A percentile compares a stretch with the other conserved stretches of the same genome.
Evolutionary conservation across 2,113 vertebrate species (phyloP).

Genomic region (Jaculus jaculus): DNA sequence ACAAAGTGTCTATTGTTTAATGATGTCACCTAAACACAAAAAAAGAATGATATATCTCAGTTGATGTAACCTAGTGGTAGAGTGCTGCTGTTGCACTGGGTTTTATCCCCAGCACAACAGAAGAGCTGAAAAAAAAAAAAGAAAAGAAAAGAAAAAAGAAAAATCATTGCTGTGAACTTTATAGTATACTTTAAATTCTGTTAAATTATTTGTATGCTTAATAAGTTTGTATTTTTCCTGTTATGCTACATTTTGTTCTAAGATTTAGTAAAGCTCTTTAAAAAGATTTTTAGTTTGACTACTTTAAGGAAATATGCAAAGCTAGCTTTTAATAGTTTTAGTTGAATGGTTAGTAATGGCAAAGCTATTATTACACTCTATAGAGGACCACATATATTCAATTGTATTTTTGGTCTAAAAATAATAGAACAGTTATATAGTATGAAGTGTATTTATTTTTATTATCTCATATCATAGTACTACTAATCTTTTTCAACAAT

Average conservation of each 20-base stretch:
- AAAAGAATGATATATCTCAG: not conserved
- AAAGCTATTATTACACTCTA: constrained; percentile 20
- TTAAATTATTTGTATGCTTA: constrained; percentile 4
- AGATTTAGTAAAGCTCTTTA: not conserved
- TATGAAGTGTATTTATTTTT: constrained; percentile 45
- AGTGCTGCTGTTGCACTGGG: not conserved
- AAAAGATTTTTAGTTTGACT: not conserved
- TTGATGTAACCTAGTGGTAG: not conserved
- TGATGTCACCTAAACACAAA: not conserved
- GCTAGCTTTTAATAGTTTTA: constrained; percentile 6
- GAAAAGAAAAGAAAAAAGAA: not conserved
- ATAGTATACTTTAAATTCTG: not conserved
- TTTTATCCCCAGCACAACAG: not conserved
- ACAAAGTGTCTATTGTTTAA: not conserved
- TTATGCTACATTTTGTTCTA: constrained; percentile 30
- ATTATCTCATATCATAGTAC: constrained; percentile 5
- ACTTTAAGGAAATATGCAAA: constrained; percentile 2
- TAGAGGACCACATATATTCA: not conserved
- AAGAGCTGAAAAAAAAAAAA: not conserved
- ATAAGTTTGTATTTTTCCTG: not conserved
- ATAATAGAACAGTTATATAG: constrained; percentile 24
- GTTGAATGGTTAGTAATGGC: not conserved
- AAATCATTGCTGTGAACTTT: not conserved
- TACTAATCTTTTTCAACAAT: constrained; percentile 38
- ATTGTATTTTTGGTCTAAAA: constrained; percentile 43